Evolutionary conservation across 2,113 vertebrate genomes (phyloP).

Genomic region (Malurus cyaneus): DNA sequence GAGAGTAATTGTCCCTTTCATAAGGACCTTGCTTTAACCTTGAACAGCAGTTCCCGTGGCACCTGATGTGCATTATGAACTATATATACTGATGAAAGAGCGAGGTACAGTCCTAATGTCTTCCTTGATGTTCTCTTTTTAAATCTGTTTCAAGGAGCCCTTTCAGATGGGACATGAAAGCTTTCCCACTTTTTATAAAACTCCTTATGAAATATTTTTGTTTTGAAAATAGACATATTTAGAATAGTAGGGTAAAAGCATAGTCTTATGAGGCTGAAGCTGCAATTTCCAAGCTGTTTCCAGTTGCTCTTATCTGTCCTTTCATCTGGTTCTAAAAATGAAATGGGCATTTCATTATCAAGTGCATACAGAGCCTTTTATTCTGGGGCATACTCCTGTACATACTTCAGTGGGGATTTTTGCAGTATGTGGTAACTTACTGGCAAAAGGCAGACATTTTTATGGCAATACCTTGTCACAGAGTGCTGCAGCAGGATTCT

Average conservation of each 20-base stretch:
- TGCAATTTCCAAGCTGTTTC: not conserved
- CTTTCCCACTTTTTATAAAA: not conserved
- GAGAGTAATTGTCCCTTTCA: constrained; percentile 60
- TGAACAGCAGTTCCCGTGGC: constrained; percentile 43
- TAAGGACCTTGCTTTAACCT: constrained; percentile 58
- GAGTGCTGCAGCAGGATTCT: not conserved
- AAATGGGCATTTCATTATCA: not conserved
- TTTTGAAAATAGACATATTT: not conserved
- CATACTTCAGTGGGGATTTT: not conserved
- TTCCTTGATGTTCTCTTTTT: constrained; percentile 34
- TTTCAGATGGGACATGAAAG: constrained; percentile 17
- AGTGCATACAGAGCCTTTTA: not conserved
- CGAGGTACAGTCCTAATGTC: constrained; percentile 2
- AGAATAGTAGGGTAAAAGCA: not conserved
- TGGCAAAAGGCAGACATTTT: not conserved
- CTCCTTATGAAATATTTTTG: not conserved
- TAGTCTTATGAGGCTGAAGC: not conserved
- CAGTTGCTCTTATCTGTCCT: not conserved
- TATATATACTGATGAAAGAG: constrained; percentile 56
- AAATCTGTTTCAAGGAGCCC: constrained; percentile 37
- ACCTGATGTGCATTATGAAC: constrained; percentile 29
- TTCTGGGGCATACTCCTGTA: not conserved
- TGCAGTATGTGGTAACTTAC: not conserved
- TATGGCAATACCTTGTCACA: not conserved
- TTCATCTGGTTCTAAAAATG: not conserved